Evolutionary conservation across 1,140 invertebrate species (phyloP).

Genomic region (Drosophila ironensis): DNA sequence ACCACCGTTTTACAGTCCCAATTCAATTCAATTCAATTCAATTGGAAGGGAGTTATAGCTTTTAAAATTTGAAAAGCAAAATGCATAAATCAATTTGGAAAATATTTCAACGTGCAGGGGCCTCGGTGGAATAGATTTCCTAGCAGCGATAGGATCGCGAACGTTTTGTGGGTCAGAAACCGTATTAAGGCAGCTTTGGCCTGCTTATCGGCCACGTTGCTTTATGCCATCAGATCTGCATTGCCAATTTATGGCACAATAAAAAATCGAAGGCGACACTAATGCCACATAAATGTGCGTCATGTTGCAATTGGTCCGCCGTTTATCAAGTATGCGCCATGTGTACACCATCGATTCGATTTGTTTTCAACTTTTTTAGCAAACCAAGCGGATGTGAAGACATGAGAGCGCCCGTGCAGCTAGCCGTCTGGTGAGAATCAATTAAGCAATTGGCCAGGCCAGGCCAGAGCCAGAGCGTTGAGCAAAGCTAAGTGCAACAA

Average conservation of each 20-base stretch:
- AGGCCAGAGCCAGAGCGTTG: constrained; percentile 21
- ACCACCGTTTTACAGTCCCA: no score
- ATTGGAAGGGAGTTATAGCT: no score
- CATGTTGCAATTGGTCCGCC: constrained; percentile 56
- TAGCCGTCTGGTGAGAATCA: constrained; percentile 53
- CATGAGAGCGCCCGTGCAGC: constrained; percentile 41
- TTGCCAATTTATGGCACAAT: constrained; percentile 62
- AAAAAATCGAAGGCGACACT: constrained; percentile 56
- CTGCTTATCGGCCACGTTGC: constrained; percentile 27
- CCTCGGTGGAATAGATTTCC: constrained; percentile 28
- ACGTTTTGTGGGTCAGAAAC: constrained; percentile 50
- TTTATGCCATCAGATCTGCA: constrained; percentile 36
- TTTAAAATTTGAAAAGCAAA: background rate
- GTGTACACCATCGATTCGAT: constrained; percentile 52
- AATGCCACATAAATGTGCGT: constrained; percentile 67
- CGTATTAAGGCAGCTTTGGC: constrained; percentile 49
- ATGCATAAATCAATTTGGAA: background rate
- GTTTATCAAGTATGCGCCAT: constrained; percentile 64
- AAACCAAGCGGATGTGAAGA: constrained; percentile 59
- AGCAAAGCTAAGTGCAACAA: constrained; percentile 45
- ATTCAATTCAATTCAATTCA: no score
- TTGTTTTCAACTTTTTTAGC: constrained; percentile 26
- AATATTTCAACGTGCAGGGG: constrained; percentile 1
- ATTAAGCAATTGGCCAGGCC: constrained; percentile 47
- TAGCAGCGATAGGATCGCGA: constrained; percentile 31